Conservation (phyloP, 2,888 invertebrate genomes). For the Opisthograptis luteolata region DNA sequence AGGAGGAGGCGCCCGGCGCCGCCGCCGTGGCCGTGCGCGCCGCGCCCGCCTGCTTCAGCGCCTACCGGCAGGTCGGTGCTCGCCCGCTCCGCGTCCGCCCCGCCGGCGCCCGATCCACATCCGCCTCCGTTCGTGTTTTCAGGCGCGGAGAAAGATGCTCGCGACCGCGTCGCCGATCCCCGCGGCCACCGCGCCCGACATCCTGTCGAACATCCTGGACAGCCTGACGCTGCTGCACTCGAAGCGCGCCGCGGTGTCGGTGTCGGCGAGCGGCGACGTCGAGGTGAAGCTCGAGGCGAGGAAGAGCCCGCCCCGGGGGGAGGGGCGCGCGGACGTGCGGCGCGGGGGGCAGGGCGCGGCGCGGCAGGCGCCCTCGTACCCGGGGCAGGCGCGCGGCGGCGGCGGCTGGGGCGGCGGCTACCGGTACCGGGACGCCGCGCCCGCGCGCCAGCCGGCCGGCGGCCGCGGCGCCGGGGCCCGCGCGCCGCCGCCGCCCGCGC, state of each 20-base stretch:
- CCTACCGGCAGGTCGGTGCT: constrained; percentile 67
- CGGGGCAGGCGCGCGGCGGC: constrained; percentile 82
- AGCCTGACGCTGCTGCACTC: constrained; percentile 89
- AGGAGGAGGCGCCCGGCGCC: constrained; percentile 58
- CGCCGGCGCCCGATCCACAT: background rate
- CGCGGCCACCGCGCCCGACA: constrained; percentile 81
- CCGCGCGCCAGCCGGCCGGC: constrained; percentile 36
- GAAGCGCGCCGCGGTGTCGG: constrained; percentile 82
- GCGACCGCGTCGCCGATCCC: constrained; percentile 67
- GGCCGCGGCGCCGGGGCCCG: constrained; percentile 2
- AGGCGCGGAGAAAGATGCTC: constrained; percentile 80
- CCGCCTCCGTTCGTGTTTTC: constrained; percentile 10
- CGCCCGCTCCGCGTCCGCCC: background rate
- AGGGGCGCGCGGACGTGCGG: constrained; percentile 46
- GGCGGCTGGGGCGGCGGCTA: constrained; percentile 77
- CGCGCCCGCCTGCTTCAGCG: constrained; percentile 69
- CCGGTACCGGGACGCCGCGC: constrained; percentile 41
- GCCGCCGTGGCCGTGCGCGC: constrained; percentile 67
- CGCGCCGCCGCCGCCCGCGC: constrained; percentile 36
- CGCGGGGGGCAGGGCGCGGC: constrained; percentile 52
- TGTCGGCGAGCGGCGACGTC: constrained; percentile 86
- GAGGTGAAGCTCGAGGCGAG: constrained; percentile 68
- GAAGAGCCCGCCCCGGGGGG: constrained; percentile 25
- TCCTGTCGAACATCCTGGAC: constrained; percentile 88
- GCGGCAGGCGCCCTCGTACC: constrained; percentile 86